A percentile compares a stretch with the other conserved stretches of the same genome.
Conservation (phyloP, 2,113 vertebrate species). For the Gallinago media region DNA sequence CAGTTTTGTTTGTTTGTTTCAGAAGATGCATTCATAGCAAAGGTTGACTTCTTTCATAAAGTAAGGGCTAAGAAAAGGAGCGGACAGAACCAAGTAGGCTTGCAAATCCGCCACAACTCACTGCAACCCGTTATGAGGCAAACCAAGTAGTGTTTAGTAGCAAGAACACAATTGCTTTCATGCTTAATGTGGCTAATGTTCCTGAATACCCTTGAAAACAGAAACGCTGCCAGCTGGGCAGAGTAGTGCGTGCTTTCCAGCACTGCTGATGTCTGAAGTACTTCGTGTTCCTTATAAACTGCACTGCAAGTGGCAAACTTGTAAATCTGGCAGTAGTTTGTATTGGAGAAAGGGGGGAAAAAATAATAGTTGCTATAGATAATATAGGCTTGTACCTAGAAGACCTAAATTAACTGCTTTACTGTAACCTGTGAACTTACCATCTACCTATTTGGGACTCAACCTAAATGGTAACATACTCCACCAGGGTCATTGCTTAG, state of each 20-base stretch:
- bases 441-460: conserved; percentile 6
- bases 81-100: not conserved
- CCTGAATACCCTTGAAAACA: not conserved
- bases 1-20: not conserved
- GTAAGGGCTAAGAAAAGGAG: not conserved
- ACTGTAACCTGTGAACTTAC: not conserved
- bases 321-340: not conserved
- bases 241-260: not conserved
- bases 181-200: not conserved
- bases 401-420: conserved; percentile 20
- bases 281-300: conserved; percentile 8
- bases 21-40: not conserved
- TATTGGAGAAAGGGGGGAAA: not conserved
- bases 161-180: not conserved
- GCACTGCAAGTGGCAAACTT: not conserved
- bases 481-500: not conserved
- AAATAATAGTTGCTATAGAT: not conserved
- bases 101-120: not conserved
- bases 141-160: not conserved
- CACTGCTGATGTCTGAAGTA: not conserved
- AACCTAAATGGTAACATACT: not conserved
- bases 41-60: not conserved
- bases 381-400: not conserved
- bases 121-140: not conserved
- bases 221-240: not conserved